Conservation (phyloP, 1,140 invertebrate species). For the Brachystomella parvula region DNA sequence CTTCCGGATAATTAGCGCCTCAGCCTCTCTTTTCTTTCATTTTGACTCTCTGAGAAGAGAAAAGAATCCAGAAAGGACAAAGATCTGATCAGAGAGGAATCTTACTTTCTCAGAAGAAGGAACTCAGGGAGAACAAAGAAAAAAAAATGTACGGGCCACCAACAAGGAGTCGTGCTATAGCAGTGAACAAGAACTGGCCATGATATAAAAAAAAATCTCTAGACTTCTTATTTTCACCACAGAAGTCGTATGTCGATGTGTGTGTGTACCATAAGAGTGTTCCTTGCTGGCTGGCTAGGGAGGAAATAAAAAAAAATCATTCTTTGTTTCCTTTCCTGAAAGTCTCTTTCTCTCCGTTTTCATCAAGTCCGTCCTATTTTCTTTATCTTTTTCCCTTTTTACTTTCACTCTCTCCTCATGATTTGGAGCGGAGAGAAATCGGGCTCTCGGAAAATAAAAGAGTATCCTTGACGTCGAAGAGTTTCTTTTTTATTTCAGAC, state of each 20-base stretch:
- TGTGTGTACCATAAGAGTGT: not conserved
- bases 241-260: not conserved
- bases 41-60: not conserved
- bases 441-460: not conserved
- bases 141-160: too few relatives aligned
- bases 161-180: not conserved
- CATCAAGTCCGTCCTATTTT: not conserved
- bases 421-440: constrained; percentile 2
- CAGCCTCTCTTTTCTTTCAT: not conserved
- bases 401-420: too few relatives aligned
- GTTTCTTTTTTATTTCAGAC: too few relatives aligned
- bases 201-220: not conserved
- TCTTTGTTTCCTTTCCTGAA: constrained; percentile 4
- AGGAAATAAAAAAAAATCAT: not conserved
- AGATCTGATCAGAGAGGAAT: not conserved
- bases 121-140: not conserved
- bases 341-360: not conserved
- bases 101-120: not conserved
- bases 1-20: constrained; percentile 17
- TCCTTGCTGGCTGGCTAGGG: not conserved
- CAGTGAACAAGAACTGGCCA: not conserved
- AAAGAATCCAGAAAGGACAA: not conserved
- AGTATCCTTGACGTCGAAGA: too few relatives aligned
- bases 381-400: not conserved
- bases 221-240: constrained; percentile 9